Evolutionary conservation across 2,888 invertebrate genomes (phyloP).

Genomic region (Aphrophora alni): DNA sequence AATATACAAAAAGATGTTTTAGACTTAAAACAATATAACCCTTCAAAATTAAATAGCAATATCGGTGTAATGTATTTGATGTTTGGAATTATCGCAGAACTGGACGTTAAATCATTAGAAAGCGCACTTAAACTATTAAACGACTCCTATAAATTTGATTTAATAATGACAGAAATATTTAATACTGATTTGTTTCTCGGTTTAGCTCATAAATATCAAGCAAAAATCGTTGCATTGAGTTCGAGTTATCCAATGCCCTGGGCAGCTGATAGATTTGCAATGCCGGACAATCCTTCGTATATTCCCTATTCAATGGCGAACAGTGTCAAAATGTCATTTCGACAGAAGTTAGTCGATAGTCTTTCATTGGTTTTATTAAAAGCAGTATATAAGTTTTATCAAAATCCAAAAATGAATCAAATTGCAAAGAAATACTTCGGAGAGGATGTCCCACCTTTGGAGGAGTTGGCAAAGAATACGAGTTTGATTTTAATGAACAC

Average conservation of each 20-base stretch:
- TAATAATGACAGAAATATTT: conserved; percentile 44
- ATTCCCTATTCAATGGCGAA: too few species aligned
- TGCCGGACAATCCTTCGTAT: background rate
- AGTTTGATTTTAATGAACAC: conserved; percentile 61
- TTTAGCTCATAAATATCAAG: conserved; percentile 40
- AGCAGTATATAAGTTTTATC: background rate
- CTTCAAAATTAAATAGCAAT: background rate
- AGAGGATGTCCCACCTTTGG: conserved; percentile 53
- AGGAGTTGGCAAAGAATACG: conserved; percentile 58
- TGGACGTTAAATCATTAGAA: background rate
- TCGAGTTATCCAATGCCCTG: conserved; percentile 45
- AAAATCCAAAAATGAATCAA: conserved; percentile 21
- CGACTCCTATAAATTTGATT: conserved; percentile 35
- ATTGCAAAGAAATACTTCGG: conserved; percentile 51
- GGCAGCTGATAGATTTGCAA: conserved; percentile 37
- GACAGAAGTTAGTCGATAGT: background rate
- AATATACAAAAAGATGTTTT: conserved; percentile 11
- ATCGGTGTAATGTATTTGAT: background rate
- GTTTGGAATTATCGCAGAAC: background rate
- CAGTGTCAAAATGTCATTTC: background rate
- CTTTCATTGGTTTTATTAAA: background rate
- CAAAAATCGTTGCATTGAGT: conserved; percentile 42
- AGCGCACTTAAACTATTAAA: background rate
- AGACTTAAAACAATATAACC: conserved; percentile 11
- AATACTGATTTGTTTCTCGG: conserved; percentile 44